Percentiles rank a stretch among this genome's conserved stretches.
Evolutionary conservation across 2,113 vertebrate genomes (phyloP).

Genomic region (Numida meleagris): DNA sequence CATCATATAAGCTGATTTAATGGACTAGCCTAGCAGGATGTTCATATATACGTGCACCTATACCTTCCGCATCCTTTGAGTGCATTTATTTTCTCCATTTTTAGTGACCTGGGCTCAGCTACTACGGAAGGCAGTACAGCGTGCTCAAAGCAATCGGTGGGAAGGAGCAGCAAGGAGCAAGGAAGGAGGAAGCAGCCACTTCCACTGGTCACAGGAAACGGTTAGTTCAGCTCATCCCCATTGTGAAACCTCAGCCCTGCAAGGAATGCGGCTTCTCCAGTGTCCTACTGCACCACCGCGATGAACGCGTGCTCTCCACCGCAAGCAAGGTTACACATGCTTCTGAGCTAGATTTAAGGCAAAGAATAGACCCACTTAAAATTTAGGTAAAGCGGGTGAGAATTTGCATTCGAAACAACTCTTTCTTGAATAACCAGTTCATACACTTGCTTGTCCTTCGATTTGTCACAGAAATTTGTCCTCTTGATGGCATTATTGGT

Average conservation of each 20-base stretch:
- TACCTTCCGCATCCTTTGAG: background rate
- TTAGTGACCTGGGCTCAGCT: background rate
- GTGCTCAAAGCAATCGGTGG: background rate
- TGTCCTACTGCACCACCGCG: background rate
- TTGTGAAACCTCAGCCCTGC: background rate
- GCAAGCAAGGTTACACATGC: background rate
- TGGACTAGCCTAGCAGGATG: background rate
- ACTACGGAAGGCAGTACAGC: background rate
- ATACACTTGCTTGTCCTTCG: background rate
- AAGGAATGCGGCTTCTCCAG: no score
- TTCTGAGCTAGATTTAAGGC: background rate
- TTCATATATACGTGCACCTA: accelerated
- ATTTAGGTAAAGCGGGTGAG: background rate
- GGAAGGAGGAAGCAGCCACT: conserved; percentile 37
- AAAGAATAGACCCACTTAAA: background rate
- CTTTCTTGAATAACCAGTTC: background rate
- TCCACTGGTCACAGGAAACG: conserved; percentile 14
- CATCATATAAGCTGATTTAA: background rate
- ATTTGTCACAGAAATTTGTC: background rate
- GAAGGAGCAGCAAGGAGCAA: background rate
- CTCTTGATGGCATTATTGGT: background rate
- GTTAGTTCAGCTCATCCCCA: conserved; percentile 22
- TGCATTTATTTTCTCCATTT: background rate
- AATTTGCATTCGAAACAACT: background rate
- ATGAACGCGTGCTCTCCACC: background rate